Evolutionary conservation across 1,140 invertebrate species (phyloP).

Genomic region (Drosophila varians): DNA sequence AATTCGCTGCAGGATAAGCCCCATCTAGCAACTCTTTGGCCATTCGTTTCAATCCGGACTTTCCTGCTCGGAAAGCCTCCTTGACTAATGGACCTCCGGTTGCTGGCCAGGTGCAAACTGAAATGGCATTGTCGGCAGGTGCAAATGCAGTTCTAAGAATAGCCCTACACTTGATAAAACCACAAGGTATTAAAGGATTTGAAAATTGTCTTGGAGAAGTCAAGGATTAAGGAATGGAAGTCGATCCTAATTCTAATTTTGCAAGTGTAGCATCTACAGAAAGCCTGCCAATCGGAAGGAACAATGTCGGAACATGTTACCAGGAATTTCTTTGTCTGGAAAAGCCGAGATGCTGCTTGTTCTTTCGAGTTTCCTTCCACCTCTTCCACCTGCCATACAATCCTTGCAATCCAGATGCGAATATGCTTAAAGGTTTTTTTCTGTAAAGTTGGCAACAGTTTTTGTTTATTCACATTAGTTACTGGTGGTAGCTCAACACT

Average conservation of each 20-base stretch:
- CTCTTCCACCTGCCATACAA: background rate
- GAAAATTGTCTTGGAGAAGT: background rate
- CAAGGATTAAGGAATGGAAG: no score
- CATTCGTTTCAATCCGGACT: constrained; percentile 31
- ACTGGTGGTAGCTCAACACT: constrained; percentile 50
- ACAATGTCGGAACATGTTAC: constrained; percentile 2
- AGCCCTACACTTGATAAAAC: background rate
- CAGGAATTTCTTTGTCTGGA: background rate
- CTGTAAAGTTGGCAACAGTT: constrained; percentile 50
- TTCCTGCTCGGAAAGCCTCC: constrained; percentile 29
- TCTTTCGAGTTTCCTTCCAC: background rate
- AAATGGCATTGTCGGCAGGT: constrained; percentile 33
- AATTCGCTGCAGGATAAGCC: constrained; percentile 22
- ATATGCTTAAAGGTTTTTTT: constrained; percentile 13
- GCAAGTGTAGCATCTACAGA: background rate
- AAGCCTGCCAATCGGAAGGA: constrained; percentile 24
- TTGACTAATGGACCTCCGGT: constrained; percentile 39
- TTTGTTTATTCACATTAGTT: constrained; percentile 60
- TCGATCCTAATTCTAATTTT: background rate
- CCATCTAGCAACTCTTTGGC: constrained; percentile 5
- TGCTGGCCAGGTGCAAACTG: constrained; percentile 32
- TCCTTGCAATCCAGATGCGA: constrained; percentile 21
- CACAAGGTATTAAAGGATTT: background rate
- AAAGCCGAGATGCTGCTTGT: background rate
- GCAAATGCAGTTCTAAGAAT: background rate